Evolutionary conservation across 2,797 vertebrate species (phyloP).

Genomic region (Morelia viridis): DNA sequence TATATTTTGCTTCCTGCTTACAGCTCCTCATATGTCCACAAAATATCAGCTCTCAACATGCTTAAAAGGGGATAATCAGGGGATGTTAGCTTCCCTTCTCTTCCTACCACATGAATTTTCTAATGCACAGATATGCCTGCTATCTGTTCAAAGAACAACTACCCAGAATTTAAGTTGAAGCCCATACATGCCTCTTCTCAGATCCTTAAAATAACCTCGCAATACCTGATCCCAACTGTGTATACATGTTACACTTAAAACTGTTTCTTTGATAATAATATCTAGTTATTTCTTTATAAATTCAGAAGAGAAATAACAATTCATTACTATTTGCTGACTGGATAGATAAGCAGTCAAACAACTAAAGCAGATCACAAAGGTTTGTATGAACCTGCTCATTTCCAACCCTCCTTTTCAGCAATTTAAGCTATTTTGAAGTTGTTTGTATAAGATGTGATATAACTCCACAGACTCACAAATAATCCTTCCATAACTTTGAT

Average conservation of each 20-base stretch:
- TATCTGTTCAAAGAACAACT: neutral
- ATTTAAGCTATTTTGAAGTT: constrained; percentile 68
- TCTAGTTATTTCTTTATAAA: constrained; percentile 58
- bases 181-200: neutral
- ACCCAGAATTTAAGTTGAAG: neutral
- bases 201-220: neutral
- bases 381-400: constrained; percentile 62
- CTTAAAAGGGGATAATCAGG: neutral
- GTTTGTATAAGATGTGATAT: constrained; percentile 30
- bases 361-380: constrained; percentile 74
- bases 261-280: constrained; percentile 36
- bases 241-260: constrained; percentile 45
- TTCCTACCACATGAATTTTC: neutral
- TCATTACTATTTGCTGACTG: constrained; percentile 63
- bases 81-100: neutral
- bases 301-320: constrained; percentile 62
- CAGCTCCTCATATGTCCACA: neutral
- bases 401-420: constrained; percentile 71
- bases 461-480: constrained; percentile 69
- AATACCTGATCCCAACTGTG: constrained; percentile 18
- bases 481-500: constrained; percentile 63
- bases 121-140: neutral
- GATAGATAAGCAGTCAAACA: constrained; percentile 66
- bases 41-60: neutral
- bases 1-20: neutral